Evolutionary conservation across 2,888 invertebrate genomes (phyloP).

Genomic region (Platypus cylindrus): DNA sequence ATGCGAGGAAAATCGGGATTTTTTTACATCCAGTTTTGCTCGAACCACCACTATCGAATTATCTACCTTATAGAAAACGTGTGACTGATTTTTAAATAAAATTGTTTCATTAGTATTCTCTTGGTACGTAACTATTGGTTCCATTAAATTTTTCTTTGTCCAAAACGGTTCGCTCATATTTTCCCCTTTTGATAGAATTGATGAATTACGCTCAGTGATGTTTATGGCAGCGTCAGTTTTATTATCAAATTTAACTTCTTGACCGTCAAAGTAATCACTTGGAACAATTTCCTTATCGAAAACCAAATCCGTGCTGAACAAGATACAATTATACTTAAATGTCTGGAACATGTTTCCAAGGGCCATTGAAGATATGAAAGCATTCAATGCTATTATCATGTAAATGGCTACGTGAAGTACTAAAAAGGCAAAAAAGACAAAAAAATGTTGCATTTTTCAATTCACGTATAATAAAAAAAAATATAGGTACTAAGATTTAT

Average conservation of each 20-base stretch:
- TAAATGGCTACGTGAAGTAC: slow-evolving; percentile 19
- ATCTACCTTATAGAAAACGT: slow-evolving; percentile 7
- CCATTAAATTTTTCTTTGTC: too few species aligned
- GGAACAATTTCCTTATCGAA: slow-evolving; percentile 9
- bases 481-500: too few species aligned
- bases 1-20: slow-evolving; percentile 16
- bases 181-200: too few species aligned
- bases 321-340: slow-evolving; percentile 24
- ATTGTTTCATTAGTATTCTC: slow-evolving; percentile 3
- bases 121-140: too few species aligned
- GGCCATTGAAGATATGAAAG: slow-evolving; percentile 18
- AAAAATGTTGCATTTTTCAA: too few species aligned
- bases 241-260: not conserved
- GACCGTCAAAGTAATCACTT: not conserved
- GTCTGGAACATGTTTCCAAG: slow-evolving; percentile 19
- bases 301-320: slow-evolving; percentile 16
- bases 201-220: not conserved
- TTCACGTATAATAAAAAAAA: too few species aligned
- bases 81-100: slow-evolving; percentile 9
- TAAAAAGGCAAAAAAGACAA: too few species aligned
- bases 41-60: slow-evolving; percentile 4
- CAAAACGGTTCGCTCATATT: too few species aligned
- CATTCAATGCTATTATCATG: slow-evolving; percentile 15
- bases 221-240: not conserved
- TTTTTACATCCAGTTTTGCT: slow-evolving; percentile 13